Evolutionary conservation across 2,113 vertebrate species (phyloP).

Genomic region (Silurus glanis): DNA sequence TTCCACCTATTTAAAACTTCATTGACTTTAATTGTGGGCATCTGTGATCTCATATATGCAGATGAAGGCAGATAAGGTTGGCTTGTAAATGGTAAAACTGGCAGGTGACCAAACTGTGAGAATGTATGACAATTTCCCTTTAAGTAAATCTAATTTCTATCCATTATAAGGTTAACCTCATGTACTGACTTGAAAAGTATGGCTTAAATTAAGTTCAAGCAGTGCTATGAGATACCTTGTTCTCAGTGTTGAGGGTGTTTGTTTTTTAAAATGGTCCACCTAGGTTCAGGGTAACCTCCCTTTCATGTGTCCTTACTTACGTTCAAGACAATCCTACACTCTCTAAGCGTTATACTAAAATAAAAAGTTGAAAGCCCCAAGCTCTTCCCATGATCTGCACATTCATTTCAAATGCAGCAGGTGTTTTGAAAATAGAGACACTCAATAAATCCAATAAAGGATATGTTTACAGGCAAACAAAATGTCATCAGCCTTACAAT

Average conservation of each 20-base stretch:
- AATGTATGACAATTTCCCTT: neutral
- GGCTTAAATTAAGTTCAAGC: slow-evolving; percentile 1
- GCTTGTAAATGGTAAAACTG: neutral
- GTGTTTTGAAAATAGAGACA: slow-evolving; percentile 66
- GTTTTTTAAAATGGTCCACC: neutral
- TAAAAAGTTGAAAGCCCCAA: slow-evolving; percentile 8
- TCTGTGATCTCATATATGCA: neutral
- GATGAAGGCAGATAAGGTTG: neutral
- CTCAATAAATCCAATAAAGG: slow-evolving; percentile 68
- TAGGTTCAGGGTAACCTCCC: neutral
- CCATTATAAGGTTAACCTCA: neutral
- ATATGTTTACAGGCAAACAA: slow-evolving; percentile 72
- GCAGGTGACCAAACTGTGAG: neutral
- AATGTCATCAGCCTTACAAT: slow-evolving; percentile 68
- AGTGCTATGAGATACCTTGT: neutral
- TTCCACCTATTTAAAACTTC: neutral
- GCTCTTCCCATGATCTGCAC: slow-evolving; percentile 55
- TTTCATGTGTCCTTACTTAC: neutral
- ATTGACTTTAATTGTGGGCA: neutral
- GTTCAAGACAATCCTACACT: neutral
- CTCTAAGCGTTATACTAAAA: neutral
- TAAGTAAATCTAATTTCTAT: neutral
- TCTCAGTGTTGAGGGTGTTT: neutral
- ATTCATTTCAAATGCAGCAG: slow-evolving; percentile 52
- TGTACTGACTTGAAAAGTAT: neutral